Evolutionary conservation across 2,113 vertebrate species (phyloP), one percentile per base, ranked within the genome.

Genomic region (Passer domesticus): DNA sequence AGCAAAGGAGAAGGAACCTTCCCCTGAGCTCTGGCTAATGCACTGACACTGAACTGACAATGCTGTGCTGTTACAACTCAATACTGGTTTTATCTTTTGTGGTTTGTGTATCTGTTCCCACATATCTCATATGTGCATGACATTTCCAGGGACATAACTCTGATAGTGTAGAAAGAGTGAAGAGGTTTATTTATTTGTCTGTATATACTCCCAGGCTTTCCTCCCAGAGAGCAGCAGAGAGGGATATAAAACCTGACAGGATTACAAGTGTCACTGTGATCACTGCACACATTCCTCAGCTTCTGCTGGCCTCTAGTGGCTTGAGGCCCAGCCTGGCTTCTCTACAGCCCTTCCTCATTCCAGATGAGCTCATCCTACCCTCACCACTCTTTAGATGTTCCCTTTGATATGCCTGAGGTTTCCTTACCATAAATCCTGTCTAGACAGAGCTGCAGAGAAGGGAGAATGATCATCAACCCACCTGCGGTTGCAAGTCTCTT

Each of bases 401-500:
- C 0, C 18, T 79, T 70, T 80, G 56, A 33, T 59, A 49, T 19
- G 43, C 31, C 28, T 86, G 85, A 80, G 64, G 46, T 52, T 70
- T 60, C 60, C 60, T 63, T 33, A 39, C 58, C 44, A 60, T 52
- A 90, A 67, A 74, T 52, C 70, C 52, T 25, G 21, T 46, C 41
- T 78, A 66, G 35, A 39, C 7, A 76, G 67, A 85, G 50, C 63
- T 83, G 35, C 28, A 47, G 23, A 52, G 78, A 49, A 83, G 46
- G 59, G 20, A 92, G 44, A 68, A 52, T 3, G 27, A 73, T 22
- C 50, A 62, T 3, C 28, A 44, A 67, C 98, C 59, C 78, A 98
- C 99, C 97, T 99, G 52, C 97, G 97, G 93, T 94, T 98, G 95
- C 98, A 98, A 15, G 96, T 98, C 24, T 98, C 98, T 69, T 98